Conservation (phyloP, 2,888 invertebrate species). For the Chymomyza fuscimana region DNA sequence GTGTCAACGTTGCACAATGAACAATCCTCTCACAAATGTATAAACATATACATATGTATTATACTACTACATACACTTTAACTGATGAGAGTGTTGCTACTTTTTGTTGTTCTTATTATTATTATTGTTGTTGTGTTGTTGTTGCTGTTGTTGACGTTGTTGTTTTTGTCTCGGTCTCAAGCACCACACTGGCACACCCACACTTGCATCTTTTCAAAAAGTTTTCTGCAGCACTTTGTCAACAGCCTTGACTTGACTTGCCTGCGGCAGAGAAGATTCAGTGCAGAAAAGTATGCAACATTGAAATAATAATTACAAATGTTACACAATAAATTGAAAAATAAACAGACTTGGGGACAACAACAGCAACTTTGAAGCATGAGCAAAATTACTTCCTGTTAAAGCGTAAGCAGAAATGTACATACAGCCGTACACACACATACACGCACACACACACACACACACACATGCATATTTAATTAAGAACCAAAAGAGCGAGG, state of each 20-base stretch:
- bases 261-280: neutral
- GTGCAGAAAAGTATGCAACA: conserved; percentile 47
- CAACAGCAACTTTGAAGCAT: conserved; percentile 40
- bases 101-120: neutral
- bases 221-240: conserved; percentile 45
- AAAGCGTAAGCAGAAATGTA: conserved; percentile 70
- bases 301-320: conserved; percentile 74
- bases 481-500: neutral
- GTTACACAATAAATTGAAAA: conserved; percentile 75
- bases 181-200: conserved; percentile 47
- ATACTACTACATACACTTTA: neutral
- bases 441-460: conserved; percentile 30
- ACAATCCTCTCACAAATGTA: neutral
- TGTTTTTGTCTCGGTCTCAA: conserved; percentile 59
- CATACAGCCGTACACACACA: conserved; percentile 55
- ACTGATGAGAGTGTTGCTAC: neutral
- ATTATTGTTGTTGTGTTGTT: neutral
- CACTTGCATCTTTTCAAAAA: conserved; percentile 59
- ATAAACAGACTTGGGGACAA: conserved; percentile 53
- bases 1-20: conserved; percentile 21
- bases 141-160: too few species aligned
- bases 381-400: conserved; percentile 75
- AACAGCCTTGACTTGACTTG: conserved; percentile 1
- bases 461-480: conserved; percentile 14
- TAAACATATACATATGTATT: neutral